phyloP scores from a whole-genome alignment of 2,113 vertebrate species.

The Machaerirhynchus nigripectus region DNA sequence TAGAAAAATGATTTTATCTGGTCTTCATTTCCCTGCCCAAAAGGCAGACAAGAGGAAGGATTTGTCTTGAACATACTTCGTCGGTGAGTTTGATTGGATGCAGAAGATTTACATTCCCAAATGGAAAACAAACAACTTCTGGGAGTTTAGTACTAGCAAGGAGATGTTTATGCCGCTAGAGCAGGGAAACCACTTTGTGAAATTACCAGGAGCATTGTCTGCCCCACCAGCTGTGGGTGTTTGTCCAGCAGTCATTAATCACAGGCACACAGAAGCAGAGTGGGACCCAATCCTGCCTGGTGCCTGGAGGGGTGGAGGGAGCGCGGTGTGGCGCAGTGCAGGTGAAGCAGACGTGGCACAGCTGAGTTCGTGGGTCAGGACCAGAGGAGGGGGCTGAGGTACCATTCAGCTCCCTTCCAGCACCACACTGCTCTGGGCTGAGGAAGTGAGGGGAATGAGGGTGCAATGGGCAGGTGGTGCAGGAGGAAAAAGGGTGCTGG shows the following conservation, averaged over 20 bases:
- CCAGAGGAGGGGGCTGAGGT: not conserved
- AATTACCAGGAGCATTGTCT: not conserved
- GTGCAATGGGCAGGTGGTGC: fast-evolving
- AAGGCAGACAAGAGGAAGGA: not conserved
- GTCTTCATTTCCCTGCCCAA: not conserved
- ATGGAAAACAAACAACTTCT: not conserved
- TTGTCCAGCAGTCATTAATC: not conserved
- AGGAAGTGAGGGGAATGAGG: not conserved
- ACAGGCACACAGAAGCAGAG: not conserved
- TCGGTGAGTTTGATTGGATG: not conserved
- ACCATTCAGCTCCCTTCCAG: not conserved
- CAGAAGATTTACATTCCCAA: not conserved
- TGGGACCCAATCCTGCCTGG: not conserved
- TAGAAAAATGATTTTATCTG: not conserved
- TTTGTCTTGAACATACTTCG: fast-evolving
- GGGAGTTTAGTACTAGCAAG: not conserved
- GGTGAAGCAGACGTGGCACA: not conserved
- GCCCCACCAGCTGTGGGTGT: not conserved
- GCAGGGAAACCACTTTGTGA: not conserved
- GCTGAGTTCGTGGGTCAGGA: not conserved
- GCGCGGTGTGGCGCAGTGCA: fast-evolving
- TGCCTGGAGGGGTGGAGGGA: not conserved
- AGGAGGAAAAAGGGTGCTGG: fast-evolving
- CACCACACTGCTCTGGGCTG: fast-evolving
- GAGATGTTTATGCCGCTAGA: not conserved